phyloP scores from a whole-genome alignment of 2,888 invertebrate genomes.

The Xanthia icteritia region DNA sequence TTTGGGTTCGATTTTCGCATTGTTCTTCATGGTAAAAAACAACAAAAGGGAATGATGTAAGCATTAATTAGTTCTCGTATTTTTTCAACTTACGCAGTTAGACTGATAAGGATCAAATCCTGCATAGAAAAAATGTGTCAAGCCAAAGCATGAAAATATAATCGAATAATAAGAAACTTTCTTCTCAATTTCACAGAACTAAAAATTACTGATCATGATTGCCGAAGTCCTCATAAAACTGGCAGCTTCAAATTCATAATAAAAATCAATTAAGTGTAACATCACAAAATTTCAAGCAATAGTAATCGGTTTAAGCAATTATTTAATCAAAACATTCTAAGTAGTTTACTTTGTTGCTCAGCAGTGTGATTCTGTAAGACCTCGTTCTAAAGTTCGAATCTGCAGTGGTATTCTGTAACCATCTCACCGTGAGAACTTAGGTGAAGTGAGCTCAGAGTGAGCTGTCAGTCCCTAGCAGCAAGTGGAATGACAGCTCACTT shows the following conservation, averaged over 20 bases:
- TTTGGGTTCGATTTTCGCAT: too few relatives aligned
- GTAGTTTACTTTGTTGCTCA: slow-evolving; percentile 18
- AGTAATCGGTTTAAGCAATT: not conserved
- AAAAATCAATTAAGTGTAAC: not conserved
- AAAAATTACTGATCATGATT: not conserved
- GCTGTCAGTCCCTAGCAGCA: too few relatives aligned
- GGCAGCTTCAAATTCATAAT: not conserved
- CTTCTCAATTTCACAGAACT: not conserved
- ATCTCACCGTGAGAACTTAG: too few relatives aligned
- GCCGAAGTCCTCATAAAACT: not conserved
- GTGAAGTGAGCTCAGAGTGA: too few relatives aligned
- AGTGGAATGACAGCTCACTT: too few relatives aligned
- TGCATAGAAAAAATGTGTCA: too few relatives aligned
- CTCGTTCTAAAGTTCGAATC: too few relatives aligned
- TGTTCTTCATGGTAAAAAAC: too few relatives aligned
- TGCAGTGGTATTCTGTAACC: too few relatives aligned
- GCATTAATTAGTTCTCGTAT: not conserved
- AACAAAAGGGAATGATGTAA: too few relatives aligned
- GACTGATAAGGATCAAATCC: not conserved
- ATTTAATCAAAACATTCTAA: not conserved
- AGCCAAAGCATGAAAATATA: not conserved
- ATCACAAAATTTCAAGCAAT: not conserved
- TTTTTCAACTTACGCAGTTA: not conserved
- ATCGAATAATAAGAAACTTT: not conserved
- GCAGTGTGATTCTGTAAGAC: too few relatives aligned